Conservation (phyloP, 2,888 invertebrate species). For the Drosophila lacicola region DNA sequence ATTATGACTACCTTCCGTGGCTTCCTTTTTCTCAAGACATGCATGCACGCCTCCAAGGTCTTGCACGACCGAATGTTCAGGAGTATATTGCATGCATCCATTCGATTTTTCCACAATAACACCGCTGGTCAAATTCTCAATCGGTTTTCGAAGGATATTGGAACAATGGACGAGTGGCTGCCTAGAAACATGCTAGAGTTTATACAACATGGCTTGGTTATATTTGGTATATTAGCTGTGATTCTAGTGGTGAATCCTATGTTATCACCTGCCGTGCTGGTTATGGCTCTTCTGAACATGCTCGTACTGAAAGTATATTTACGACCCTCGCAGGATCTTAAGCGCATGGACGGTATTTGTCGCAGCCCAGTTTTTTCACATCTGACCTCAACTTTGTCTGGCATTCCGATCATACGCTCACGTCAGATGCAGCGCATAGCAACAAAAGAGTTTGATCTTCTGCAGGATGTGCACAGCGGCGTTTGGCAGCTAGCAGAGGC, state of each 20-base stretch:
- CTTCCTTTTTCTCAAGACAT: constrained; percentile 89
- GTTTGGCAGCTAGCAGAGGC: constrained; percentile 82
- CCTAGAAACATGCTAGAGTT: constrained; percentile 86
- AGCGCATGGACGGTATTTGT: constrained; percentile 89
- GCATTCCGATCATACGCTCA: constrained; percentile 94
- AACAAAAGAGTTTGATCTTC: constrained; percentile 89
- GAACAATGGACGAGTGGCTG: constrained; percentile 87
- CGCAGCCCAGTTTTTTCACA: constrained; percentile 96
- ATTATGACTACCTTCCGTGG: constrained; percentile 87
- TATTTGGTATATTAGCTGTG: constrained; percentile 91
- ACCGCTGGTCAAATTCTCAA: constrained; percentile 91
- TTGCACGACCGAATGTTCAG: constrained; percentile 94
- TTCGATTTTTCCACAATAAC: constrained; percentile 94
- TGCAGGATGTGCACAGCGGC: constrained; percentile 87
- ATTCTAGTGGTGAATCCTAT: constrained; percentile 89
- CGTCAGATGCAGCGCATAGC: constrained; percentile 90
- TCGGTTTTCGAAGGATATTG: constrained; percentile 91
- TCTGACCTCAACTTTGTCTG: constrained; percentile 92
- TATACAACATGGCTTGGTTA: constrained; percentile 86
- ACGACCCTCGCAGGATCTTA: constrained; percentile 90
- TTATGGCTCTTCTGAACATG: constrained; percentile 88
- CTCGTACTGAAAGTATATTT: constrained; percentile 89
- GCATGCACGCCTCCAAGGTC: constrained; percentile 90
- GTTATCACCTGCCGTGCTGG: constrained; percentile 88
- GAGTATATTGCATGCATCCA: constrained; percentile 90